Base-by-base conservation (phyloP, 2,113 vertebrate species). In the Petrocephalus microphthalmus region DNA sequence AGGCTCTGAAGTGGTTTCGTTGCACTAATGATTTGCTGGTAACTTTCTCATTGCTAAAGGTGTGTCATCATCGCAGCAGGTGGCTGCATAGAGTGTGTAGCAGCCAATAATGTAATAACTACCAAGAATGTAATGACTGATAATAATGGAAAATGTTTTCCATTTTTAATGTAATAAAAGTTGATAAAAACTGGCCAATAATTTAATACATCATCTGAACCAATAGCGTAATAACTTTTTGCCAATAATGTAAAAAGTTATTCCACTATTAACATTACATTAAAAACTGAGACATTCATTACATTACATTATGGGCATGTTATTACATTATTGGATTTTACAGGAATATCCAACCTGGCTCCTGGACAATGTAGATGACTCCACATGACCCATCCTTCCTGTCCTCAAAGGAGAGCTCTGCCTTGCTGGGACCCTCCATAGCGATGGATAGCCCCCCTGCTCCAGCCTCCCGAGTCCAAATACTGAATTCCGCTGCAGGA, bases 401-500 rank as follows among this genome's bases (percentile, higher is more conserved):
- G 92, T 98, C 97, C 88, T 98, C 97, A 93, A 98, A 98, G 8
- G 97, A 95, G 84, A 98, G 97, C 92, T 98, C 97, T 0, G 97
- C 97, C 92, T 98, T 98, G 95, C 97, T 98, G 11, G 97, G 97
- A 0, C 97, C 97, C 88, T 98, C 97, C 2, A 98, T 96, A 0
- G 97, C 97, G 0, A 98, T 98, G 49, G 97, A 98, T 78, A 98
- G 94, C n/a, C 97, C 97, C 0, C 97, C 97, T 0, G 97, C 97
- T 0, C 97, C 97, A 0, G 97, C 97, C 90, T 98, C 97, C 91
- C 97, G 95, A 25, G 97, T 98, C 97, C 97, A 98, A 92, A 98
- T 98, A 90, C 97, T 98, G 90, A 98, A 98, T 91, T 98, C 97
- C 2, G 97, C 97, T 98, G 84, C 37, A 86, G 71, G 52, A 17